Percentiles rank a stretch among this genome's conserved stretches.
Evolutionary conservation across 2,888 invertebrate genomes (phyloP).

Genomic region (Amaurobius ferox): DNA sequence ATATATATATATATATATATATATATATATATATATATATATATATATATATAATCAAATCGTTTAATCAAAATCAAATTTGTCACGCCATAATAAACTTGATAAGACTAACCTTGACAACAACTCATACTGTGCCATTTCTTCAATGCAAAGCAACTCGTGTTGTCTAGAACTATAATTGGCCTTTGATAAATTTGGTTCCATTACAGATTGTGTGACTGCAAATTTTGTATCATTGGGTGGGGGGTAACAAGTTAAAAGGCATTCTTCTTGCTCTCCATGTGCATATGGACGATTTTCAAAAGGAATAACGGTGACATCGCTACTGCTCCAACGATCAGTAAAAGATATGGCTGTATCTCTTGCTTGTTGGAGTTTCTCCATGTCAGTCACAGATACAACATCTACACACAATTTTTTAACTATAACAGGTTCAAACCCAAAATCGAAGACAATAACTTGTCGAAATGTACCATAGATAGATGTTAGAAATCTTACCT

Average conservation of each 20-base stretch:
- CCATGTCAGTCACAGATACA: slow-evolving; percentile 82
- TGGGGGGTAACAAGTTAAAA: slow-evolving; percentile 83
- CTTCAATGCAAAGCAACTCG: slow-evolving; percentile 86
- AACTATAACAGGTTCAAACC: slow-evolving; percentile 79
- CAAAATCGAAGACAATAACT: slow-evolving; percentile 86
- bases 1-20: too few relatives aligned
- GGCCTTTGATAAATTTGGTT: slow-evolving; percentile 80
- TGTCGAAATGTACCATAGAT: slow-evolving; percentile 89
- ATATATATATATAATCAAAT: too few relatives aligned
- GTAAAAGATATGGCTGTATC: slow-evolving; percentile 75
- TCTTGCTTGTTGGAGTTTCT: slow-evolving; percentile 75
- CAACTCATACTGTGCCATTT: slow-evolving; percentile 85
- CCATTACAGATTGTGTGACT: slow-evolving; percentile 83
- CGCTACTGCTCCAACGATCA: slow-evolving; percentile 82
- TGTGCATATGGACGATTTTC: slow-evolving; percentile 74
- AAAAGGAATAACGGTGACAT: slow-evolving; percentile 80
- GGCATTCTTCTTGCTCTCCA: slow-evolving; percentile 78
- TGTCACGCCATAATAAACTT: too few relatives aligned
- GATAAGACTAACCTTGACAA: slow-evolving; percentile 79
- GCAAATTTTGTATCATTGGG: slow-evolving; percentile 83
- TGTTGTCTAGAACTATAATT: slow-evolving; percentile 87
- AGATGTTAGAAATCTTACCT: slow-evolving; percentile 83
- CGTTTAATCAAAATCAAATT: too few relatives aligned
- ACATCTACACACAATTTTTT: slow-evolving; percentile 84
- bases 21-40: too few relatives aligned